Base-by-base conservation (phyloP, 2,113 vertebrate genomes). In the Raja brachyura region DNA sequence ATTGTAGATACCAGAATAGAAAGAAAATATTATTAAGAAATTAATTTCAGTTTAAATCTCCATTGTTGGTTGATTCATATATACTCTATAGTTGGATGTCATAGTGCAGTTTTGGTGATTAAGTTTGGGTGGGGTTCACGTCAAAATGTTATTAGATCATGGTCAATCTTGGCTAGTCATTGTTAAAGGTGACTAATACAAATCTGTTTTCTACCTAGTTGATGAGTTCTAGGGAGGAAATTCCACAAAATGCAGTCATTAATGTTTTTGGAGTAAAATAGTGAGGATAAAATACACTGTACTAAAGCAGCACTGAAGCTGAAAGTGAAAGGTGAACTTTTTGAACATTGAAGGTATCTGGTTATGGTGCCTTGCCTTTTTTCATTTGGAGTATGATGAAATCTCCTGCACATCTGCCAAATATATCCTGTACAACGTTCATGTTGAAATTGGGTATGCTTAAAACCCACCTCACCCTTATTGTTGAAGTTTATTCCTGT, bases 181-280 rank as follows among this genome's bases (percentile, higher is more conserved):
- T 92, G 66, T 90, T 73, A 48, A 70, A 73, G 4, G n/a, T 22
- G 66, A 25, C 28, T 25, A 25, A 48, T 5, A 25, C 22, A 10
- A 74, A 10, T 92, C 9, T 66, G 3, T 10, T 10, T 92, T 48
- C 39, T 73, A 74, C 11, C 22, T 73, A 22, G 22, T 68, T 92
- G 33, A 28, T 73, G 16, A 68, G 88, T 92, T 92, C 39, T 22
- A 9, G 25, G 14, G 18, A 92, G 90, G 68, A 92, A 92, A 92
- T 92, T 92, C 90, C 68, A 92, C 39, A 92, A 48, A 54, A 48
- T 54, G 7, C 54, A 28, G 90, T 92, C 66, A 92, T 74, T 22
- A 11, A 10, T 28, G 13, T 92, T 92, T 70, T 70, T 25, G 70
- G 90, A 73, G 66, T 74, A 92, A 92, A 20, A 74, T 13, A 54